These are phyloP conservation scores for Distichodus sexfasciatus DNA, from an alignment of 2,797 vertebrate species.

Conservation along the genomic window DNA sequence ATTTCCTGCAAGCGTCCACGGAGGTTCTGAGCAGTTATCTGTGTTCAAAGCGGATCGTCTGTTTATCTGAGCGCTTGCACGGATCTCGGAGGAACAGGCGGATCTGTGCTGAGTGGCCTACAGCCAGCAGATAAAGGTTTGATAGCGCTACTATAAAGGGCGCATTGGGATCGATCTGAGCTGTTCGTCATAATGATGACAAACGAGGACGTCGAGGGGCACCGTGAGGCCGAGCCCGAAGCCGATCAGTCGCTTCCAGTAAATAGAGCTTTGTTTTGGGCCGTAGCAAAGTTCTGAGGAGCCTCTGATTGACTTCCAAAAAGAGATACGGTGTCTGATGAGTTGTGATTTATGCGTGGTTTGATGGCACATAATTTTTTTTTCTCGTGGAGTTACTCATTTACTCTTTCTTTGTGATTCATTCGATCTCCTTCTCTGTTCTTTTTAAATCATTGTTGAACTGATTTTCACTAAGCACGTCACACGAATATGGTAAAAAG, in stretches of 20 bases:
- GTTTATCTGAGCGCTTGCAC: constrained; percentile 49
- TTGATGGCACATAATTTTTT: constrained; percentile 5
- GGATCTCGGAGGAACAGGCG: constrained; percentile 38
- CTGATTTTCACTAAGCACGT: too few species aligned
- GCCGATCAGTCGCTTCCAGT: constrained; percentile 44
- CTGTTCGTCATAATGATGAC: constrained; percentile 51
- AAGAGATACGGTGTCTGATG: constrained; percentile 33
- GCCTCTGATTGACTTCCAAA: constrained; percentile 21
- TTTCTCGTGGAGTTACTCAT: constrained; percentile 1
- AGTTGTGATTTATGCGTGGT: constrained; percentile 30
- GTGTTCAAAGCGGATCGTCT: constrained; percentile 47
- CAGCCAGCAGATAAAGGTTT: constrained; percentile 43
- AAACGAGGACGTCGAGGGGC: constrained; percentile 38
- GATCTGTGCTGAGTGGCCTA: constrained; percentile 27
- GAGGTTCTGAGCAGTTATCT: constrained; percentile 43
- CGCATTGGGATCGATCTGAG: constrained; percentile 45
- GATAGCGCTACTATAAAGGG: constrained; percentile 41
- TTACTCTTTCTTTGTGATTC: constrained; percentile 4
- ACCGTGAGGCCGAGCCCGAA: constrained; percentile 30
- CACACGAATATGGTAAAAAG: too few species aligned
- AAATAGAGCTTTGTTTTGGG: constrained; percentile 42
- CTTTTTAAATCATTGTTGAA: constrained; percentile 11
- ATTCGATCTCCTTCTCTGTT: constrained; percentile 19
- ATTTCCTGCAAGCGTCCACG: constrained; percentile 49
- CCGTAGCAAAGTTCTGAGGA: constrained; percentile 33